Evolutionary conservation across 1,140 invertebrate genomes (phyloP).

Genomic region (Ceratosolen solmsi): DNA sequence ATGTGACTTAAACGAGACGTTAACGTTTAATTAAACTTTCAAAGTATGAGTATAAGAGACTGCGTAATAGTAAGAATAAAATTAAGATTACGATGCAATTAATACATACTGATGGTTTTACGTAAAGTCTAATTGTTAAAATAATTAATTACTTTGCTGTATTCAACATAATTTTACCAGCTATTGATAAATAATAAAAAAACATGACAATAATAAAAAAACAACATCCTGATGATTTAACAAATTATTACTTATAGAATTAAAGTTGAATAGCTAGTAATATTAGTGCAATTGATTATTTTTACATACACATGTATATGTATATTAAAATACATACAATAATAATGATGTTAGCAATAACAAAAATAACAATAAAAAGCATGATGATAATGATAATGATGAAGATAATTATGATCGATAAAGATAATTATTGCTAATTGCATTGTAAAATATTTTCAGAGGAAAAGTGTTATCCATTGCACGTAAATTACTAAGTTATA

Average conservation of each 20-base stretch:
- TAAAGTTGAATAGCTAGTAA: not conserved
- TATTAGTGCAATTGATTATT: not conserved
- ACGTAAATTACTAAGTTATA: too few relatives aligned
- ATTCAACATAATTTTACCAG: not conserved
- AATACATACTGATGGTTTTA: not conserved
- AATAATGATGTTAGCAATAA: too few relatives aligned
- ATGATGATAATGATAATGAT: too few relatives aligned
- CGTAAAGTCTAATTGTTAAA: not conserved
- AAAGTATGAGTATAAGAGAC: not conserved
- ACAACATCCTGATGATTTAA: not conserved
- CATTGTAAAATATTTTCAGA: too few relatives aligned
- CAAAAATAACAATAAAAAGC: too few relatives aligned
- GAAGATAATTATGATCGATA: too few relatives aligned
- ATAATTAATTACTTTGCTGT: not conserved
- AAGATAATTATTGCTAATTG: too few relatives aligned
- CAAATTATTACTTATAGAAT: not conserved
- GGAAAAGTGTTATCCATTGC: too few relatives aligned
- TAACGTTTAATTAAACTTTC: constrained; percentile 32
- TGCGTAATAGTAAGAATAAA: not conserved
- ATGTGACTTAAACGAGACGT: not conserved
- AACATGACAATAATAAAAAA: not conserved
- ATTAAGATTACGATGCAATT: constrained; percentile 26
- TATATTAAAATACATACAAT: not conserved
- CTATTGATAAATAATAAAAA: not conserved
- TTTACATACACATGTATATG: not conserved